Base-by-base conservation (phyloP, 2,888 invertebrate genomes). In the Toxonevra muliebris region DNA sequence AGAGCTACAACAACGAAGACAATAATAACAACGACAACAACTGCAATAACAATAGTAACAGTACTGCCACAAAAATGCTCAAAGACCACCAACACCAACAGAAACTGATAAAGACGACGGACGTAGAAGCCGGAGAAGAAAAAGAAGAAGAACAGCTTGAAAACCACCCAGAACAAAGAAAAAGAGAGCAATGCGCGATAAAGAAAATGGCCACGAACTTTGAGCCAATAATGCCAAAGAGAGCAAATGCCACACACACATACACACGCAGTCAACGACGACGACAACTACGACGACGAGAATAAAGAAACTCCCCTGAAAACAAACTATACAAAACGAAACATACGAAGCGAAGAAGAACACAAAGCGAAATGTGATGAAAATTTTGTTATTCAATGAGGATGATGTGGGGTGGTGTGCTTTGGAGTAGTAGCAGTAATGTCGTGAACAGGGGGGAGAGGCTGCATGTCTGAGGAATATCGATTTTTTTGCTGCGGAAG, bases 381-480 rank as follows among this genome's bases (percentile, higher is more conserved):
- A 65, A 68, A 68, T 17, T 57, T 57, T 50, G 61, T 66, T 30
- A 7, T 30, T 30, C 53, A 48, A 58, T 55, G 57, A 55, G 50
- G 41, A 30, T 30, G 30, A 30, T 4, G 7, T 30, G 30, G 30
- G 30, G 30, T 30, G 30, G 30, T 30, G 30, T 30, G 30, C 30
- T 30, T 7, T 30, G 30, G 30, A 4, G 30, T 30, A 30, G 30
- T 30, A 30, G 30, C 7, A 30, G 3, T 30, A 30, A 30, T 30
- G 11, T 30, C 48, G n/a, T 2, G 11, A 17, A 57, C 57, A 45
- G 66, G 57, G 61, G 57, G 59, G 60, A 45, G 66, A 58, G 61
- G 60, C 55, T 66, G 30, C 64, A 65, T 74, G 81, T 80, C 80
- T 80, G 80, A 80, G 76, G 74, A 77, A 76, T 80, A 80, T 80